These are phyloP conservation scores for Melanotaenia parkinsoni DNA, from an alignment of 2,797 vertebrate genomes.

Conservation along the genomic window DNA sequence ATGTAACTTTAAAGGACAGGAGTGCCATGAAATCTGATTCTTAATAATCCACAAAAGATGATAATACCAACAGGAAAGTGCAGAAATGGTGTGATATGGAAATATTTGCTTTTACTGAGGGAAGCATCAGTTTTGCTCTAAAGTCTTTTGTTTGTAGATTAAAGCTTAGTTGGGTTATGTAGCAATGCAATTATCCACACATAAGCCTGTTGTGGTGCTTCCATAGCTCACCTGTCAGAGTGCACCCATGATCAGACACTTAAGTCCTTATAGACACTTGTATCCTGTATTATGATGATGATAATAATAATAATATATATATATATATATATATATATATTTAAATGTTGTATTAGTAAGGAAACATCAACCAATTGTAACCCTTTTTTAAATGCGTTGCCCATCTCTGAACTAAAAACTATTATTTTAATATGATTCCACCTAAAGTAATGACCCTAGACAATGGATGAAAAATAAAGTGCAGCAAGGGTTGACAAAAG, in stretches of 20 bases:
- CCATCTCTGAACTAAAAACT: neutral
- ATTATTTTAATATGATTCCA: neutral
- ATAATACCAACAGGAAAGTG: neutral
- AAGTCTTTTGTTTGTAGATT: neutral
- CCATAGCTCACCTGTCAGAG: neutral
- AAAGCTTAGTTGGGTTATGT: neutral
- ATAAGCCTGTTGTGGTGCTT: neutral
- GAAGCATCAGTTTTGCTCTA: neutral
- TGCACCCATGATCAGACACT: too few relatives aligned
- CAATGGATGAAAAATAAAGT: constrained; percentile 10
- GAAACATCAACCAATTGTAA: neutral
- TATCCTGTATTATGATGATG: neutral
- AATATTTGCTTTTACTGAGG: neutral
- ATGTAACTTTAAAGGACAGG: neutral
- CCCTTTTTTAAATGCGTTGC: neutral
- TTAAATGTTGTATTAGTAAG: neutral
- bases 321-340: too few relatives aligned
- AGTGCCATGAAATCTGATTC: neutral
- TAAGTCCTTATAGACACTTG: too few relatives aligned
- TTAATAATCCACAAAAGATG: neutral
- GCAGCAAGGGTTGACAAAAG: constrained; percentile 5
- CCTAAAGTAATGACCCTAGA: constrained; percentile 8
- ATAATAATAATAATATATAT: too few relatives aligned
- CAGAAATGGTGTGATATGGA: neutral
- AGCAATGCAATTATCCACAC: neutral